These are phyloP conservation scores for Pteropus rufus DNA, from an alignment of 2,797 vertebrate species.

Conservation along the genomic window DNA sequence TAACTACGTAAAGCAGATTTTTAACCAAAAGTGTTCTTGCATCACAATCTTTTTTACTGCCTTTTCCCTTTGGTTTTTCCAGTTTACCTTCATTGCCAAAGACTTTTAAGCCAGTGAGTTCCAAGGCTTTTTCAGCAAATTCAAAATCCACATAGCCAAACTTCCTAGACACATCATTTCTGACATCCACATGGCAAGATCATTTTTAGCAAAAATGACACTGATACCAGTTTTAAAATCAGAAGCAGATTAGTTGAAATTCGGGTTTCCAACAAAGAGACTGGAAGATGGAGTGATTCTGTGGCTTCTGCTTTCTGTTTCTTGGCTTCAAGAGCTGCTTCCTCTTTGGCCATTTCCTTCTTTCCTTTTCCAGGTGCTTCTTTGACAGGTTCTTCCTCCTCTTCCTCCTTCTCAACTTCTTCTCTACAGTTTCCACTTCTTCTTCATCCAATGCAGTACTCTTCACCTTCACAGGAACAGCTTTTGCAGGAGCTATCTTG, in stretches of 20 bases:
- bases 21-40: slow-evolving; percentile 93
- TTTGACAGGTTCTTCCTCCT: slow-evolving; percentile 79
- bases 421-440: slow-evolving; percentile 75
- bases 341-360: slow-evolving; percentile 81
- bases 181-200: slow-evolving; percentile 88
- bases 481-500: slow-evolving; percentile 91
- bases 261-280: slow-evolving; percentile 91
- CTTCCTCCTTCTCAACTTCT: slow-evolving; percentile 82
- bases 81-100: too few species aligned
- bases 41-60: slow-evolving; percentile 91
- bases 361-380: slow-evolving; percentile 90
- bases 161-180: slow-evolving; percentile 90
- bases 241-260: slow-evolving; percentile 87
- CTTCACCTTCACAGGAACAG: slow-evolving; percentile 87
- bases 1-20: slow-evolving; percentile 91
- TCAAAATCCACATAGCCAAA: slow-evolving; percentile 96
- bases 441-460: slow-evolving; percentile 85
- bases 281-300: slow-evolving; percentile 83
- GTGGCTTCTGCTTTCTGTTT: not conserved
- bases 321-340: not conserved
- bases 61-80: too few species aligned
- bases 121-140: slow-evolving; percentile 82
- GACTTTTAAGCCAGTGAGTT: too few species aligned
- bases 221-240: slow-evolving; percentile 89
- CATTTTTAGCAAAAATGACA: slow-evolving; percentile 93